Evolutionary conservation across 2,888 invertebrate genomes (phyloP), one percentile per base, ranked within the genome.

Genomic region (Acrobeloides nanus): DNA sequence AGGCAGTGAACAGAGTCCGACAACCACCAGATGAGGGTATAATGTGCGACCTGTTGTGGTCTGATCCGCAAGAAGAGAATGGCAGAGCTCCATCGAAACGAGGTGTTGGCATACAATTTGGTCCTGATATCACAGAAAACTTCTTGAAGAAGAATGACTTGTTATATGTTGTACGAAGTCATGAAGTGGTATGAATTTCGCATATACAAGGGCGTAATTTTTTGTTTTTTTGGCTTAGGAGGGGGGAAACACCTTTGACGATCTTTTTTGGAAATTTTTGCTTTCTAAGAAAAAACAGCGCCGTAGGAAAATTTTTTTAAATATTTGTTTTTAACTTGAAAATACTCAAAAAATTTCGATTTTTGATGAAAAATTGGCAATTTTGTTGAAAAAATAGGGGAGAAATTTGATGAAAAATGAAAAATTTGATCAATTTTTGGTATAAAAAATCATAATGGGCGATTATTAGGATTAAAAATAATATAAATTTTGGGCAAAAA

Each of bases 11-110:
- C 53, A 82, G 97, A 68, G 89, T 92, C 75, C 82, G 89, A 59
- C 95, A 99, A 74, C 97, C 97, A 2, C 95, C 97, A 0, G 93
- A 92, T 68, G 88, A 89, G 71, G 92, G 92, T 48, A 81, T 87
- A 56, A 99, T 99, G 97, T 97, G 95, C 75, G 97, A 97, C 75
- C 79, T 97, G 44, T 80, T 97, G 17, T 97, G 97, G 97, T 61
- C 92, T 0, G 97, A 99, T 78, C 97, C 97, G 0, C 92, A 93
- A 73, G 85, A 85, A 7, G 84, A 85, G 78, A 73, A 75, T 44
- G 97, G 97, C 0, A 81, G 89, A 29, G 84, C 89, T 0, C 86
- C 89, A 0, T 92, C 92, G 57, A 95, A 93, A 76, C 83, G 97
- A 53, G 97, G 97, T 10, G 92, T 97, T 4, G 97, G 95, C 33